Percentiles rank a stretch among this genome's conserved stretches.
Evolutionary conservation across 2,797 vertebrate species (phyloP).

Genomic region (Clarias pachynema): DNA sequence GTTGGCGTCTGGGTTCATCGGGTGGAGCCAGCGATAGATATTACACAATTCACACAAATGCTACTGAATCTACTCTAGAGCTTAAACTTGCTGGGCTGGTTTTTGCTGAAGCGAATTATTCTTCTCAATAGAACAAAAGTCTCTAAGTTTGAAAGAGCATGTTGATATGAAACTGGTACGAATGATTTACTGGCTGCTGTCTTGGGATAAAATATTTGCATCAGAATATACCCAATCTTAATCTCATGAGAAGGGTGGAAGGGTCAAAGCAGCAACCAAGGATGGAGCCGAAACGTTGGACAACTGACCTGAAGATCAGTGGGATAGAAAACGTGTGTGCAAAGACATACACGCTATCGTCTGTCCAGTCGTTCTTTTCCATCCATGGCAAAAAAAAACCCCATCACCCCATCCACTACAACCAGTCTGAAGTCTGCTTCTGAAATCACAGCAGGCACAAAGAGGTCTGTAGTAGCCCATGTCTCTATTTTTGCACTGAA

Average conservation of each 20-base stretch:
- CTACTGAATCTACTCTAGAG: slow-evolving; percentile 47
- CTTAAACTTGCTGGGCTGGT: slow-evolving; percentile 62
- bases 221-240: slow-evolving; percentile 66
- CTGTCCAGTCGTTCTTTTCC: slow-evolving; percentile 73
- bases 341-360: slow-evolving; percentile 40
- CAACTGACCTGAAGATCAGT: slow-evolving; percentile 38
- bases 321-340: slow-evolving; percentile 29
- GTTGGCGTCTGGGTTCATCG: slow-evolving; percentile 61
- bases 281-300: slow-evolving; percentile 71
- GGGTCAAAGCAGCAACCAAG: slow-evolving; percentile 81
- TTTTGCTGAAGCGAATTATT: slow-evolving; percentile 24
- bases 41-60: slow-evolving; percentile 16
- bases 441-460: slow-evolving; percentile 75
- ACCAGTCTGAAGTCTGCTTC: slow-evolving; percentile 66
- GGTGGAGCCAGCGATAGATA: slow-evolving; percentile 24
- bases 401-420: slow-evolving; percentile 69
- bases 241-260: slow-evolving; percentile 64
- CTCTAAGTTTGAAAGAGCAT: not conserved
- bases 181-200: slow-evolving; percentile 38
- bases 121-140: not conserved
- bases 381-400: slow-evolving; percentile 71
- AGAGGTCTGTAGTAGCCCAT: slow-evolving; percentile 64
- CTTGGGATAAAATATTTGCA: slow-evolving; percentile 66
- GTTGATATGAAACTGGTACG: slow-evolving; percentile 49
- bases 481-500: slow-evolving; percentile 60